These are phyloP conservation scores for Gnathonemus echidnorhynchus DNA, from an alignment of 2,113 vertebrate species.

Conservation along the genomic window DNA sequence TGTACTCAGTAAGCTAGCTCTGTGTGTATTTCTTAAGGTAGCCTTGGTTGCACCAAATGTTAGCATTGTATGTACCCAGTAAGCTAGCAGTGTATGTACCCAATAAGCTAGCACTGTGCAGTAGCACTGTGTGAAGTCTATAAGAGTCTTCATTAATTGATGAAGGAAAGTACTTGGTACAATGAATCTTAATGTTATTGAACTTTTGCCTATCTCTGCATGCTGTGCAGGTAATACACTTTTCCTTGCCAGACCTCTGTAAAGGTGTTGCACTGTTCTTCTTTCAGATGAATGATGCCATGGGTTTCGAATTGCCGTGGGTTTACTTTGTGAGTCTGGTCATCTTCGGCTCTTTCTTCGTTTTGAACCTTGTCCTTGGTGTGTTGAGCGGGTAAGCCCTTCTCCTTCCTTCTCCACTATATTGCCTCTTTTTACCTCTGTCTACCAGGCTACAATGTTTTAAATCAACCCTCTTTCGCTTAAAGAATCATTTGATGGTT, in stretches of 20 bases:
- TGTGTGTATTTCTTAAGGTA: not conserved
- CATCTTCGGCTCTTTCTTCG: slow-evolving; percentile 99
- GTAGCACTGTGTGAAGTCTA: not conserved
- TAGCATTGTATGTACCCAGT: not conserved
- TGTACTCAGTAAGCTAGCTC: not conserved
- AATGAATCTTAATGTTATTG: not conserved
- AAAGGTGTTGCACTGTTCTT: slow-evolving; percentile 21
- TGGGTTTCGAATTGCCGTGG: slow-evolving; percentile 99
- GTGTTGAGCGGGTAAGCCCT: slow-evolving; percentile 92
- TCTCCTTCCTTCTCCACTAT: not conserved
- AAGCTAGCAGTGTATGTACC: not conserved
- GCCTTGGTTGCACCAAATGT: too few species aligned
- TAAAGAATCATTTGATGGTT: not conserved
- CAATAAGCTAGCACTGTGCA: not conserved
- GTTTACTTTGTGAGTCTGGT: slow-evolving; percentile 99
- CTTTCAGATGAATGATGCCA: slow-evolving; percentile 99
- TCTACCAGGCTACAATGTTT: not conserved
- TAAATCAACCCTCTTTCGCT: not conserved
- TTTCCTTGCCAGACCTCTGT: not conserved
- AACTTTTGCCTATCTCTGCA: not conserved
- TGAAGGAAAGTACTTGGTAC: not conserved
- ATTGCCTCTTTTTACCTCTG: not conserved
- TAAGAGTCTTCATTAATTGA: not conserved
- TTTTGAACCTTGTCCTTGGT: slow-evolving; percentile 99
- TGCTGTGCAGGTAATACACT: not conserved